Evolutionary conservation across 2,113 vertebrate species (phyloP).

Genomic region (Leptobrachium ailaonicum): DNA sequence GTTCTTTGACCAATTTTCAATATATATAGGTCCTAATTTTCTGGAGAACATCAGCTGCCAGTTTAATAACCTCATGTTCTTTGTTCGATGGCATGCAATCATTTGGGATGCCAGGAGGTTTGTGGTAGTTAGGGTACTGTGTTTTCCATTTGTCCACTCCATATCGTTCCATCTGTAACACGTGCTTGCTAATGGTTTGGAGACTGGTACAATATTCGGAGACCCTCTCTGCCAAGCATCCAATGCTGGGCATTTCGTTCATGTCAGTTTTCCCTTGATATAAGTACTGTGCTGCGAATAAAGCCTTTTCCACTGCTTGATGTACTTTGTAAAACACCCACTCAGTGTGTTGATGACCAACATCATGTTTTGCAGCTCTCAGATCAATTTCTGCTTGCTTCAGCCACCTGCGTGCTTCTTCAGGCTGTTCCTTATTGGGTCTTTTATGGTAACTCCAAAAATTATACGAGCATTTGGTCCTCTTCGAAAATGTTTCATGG

Average conservation of each 20-base stretch:
- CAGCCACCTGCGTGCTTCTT: conserved; percentile 72
- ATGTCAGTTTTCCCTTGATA: conserved; percentile 51
- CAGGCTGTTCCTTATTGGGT: conserved; percentile 52
- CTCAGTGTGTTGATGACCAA: conserved; percentile 59
- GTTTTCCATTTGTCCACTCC: conserved; percentile 71
- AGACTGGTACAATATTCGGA: conserved; percentile 56
- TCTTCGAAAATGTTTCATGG: conserved; percentile 54
- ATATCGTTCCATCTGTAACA: conserved; percentile 55
- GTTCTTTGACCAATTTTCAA: neutral
- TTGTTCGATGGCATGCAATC: conserved; percentile 57
- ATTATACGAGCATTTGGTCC: conserved; percentile 54
- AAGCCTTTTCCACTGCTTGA: conserved; percentile 74
- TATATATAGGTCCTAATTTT: conserved; percentile 36
- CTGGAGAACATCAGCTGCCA: conserved; percentile 49
- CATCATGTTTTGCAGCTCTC: conserved; percentile 61
- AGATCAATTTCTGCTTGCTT: conserved; percentile 74
- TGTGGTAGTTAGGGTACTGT: conserved; percentile 71
- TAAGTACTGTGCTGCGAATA: conserved; percentile 66
- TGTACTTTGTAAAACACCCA: conserved; percentile 79
- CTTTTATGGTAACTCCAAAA: conserved; percentile 63
- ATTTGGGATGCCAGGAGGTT: conserved; percentile 68
- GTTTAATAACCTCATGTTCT: conserved; percentile 56
- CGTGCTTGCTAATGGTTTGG: conserved; percentile 53
- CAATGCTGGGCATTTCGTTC: conserved; percentile 35
- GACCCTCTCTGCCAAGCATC: conserved; percentile 55